Evolutionary conservation across 2,797 vertebrate genomes (phyloP).

Genomic region (Zalophus californianus): DNA sequence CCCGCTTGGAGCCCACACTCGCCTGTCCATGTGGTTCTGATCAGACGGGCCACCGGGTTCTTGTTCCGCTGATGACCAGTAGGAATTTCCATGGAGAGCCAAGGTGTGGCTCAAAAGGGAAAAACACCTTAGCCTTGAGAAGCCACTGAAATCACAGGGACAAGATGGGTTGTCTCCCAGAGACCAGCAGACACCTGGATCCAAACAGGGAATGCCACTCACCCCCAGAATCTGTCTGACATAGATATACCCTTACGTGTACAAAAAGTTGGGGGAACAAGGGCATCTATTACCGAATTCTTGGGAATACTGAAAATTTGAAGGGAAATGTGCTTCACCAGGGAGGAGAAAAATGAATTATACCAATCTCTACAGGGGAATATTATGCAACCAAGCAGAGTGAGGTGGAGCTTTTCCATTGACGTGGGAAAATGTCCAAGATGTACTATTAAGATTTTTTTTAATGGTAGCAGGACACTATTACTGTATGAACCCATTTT

Average conservation of each 20-base stretch:
- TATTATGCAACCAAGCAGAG: background rate
- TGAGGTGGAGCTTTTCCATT: background rate
- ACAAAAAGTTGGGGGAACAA: background rate
- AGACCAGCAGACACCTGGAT: background rate
- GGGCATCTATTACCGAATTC: background rate
- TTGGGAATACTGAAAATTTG: background rate
- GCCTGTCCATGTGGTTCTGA: background rate
- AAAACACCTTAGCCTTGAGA: background rate
- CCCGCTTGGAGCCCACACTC: too few relatives aligned
- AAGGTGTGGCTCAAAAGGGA: background rate
- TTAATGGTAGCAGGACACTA: background rate
- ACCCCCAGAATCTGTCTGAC: too few relatives aligned
- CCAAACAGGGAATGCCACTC: background rate
- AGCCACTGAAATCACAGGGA: background rate
- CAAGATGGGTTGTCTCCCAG: background rate
- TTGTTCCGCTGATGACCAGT: background rate
- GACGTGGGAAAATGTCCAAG: background rate
- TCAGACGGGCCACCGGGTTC: background rate
- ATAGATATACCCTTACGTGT: fast-evolving
- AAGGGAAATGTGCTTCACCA: background rate
- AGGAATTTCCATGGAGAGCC: background rate
- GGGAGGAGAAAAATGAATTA: background rate
- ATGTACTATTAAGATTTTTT: background rate
- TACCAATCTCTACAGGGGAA: background rate
- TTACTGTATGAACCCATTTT: background rate